These are phyloP conservation scores for Lymantria monacha DNA, from an alignment of 2,888 invertebrate species.

Conservation along the genomic window DNA sequence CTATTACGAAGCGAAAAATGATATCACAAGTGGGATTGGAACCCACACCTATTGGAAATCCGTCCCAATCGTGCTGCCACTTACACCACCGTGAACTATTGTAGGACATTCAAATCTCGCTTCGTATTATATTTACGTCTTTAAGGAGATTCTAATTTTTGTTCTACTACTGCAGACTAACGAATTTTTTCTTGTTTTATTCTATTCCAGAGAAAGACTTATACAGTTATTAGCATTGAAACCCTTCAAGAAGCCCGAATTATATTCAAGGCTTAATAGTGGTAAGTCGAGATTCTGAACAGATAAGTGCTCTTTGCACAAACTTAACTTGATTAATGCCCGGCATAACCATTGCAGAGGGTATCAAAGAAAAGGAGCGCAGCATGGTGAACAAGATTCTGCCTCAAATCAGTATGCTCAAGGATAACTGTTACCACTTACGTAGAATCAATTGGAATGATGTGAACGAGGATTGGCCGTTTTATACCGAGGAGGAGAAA, in stretches of 20 bases:
- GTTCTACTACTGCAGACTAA: too few species aligned
- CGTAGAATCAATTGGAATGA: conserved; percentile 95
- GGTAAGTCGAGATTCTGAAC: conserved; percentile 80
- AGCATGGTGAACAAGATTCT: conserved; percentile 89
- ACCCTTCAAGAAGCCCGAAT: conserved; percentile 96
- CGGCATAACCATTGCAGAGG: conserved; percentile 85
- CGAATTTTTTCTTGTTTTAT: conserved; percentile 27
- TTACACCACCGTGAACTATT: too few species aligned
- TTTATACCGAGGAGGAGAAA: conserved; percentile 94
- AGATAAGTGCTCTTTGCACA: conserved; percentile 13
- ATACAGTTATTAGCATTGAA: conserved; percentile 96
- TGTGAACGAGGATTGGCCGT: conserved; percentile 96
- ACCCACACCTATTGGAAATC: too few species aligned
- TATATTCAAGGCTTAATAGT: conserved; percentile 89
- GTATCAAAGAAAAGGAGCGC: conserved; percentile 91
- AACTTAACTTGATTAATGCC: conserved; percentile 39
- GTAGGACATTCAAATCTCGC: too few species aligned
- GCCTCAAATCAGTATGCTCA: conserved; percentile 90
- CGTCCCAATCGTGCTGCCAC: too few species aligned
- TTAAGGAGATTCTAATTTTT: too few species aligned
- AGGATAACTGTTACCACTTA: conserved; percentile 95
- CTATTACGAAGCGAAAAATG: too few species aligned
- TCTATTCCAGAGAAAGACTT: conserved; percentile 91
- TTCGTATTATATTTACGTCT: too few species aligned
- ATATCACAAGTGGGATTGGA: too few species aligned